Conservation (phyloP, 2,888 invertebrate genomes). For the Pachymerium ferrugineum region DNA sequence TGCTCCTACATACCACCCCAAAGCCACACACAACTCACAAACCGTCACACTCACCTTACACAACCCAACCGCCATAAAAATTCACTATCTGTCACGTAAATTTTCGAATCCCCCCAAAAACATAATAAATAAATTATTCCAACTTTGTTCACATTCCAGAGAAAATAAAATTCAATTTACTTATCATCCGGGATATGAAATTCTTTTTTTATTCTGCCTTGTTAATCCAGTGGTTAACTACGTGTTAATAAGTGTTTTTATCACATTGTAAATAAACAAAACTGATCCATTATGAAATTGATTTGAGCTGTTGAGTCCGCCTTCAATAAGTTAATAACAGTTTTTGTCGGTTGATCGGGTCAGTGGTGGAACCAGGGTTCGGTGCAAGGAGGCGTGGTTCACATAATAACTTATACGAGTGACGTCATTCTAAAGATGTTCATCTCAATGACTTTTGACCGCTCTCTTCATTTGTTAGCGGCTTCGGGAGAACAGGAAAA, state of each 20-base stretch:
- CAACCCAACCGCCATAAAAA: too few species aligned
- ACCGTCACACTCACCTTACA: too few species aligned
- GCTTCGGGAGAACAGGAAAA: neutral
- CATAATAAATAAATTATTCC: too few species aligned
- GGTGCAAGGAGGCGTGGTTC: neutral
- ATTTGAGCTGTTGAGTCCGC: constrained; percentile 17
- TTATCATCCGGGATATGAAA: too few species aligned
- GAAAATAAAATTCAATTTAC: too few species aligned
- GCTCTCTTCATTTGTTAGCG: constrained; percentile 18
- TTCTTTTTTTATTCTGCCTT: too few species aligned
- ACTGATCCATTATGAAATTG: constrained; percentile 21
- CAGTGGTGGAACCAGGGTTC: constrained; percentile 18
- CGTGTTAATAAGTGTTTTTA: neutral
- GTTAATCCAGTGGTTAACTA: neutral
- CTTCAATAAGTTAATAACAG: constrained; percentile 21
- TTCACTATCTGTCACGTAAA: too few species aligned
- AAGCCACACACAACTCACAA: too few species aligned
- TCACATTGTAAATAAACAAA: neutral
- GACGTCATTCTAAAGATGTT: constrained; percentile 18
- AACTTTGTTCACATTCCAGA: too few species aligned
- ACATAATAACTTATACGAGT: neutral
- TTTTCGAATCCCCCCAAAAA: too few species aligned
- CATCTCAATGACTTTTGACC: constrained; percentile 18
- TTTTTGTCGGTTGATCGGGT: constrained; percentile 21
- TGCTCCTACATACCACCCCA: too few species aligned